Evolutionary conservation across 2,888 invertebrate genomes (phyloP).

Genomic region (Agonopterix arenella): DNA sequence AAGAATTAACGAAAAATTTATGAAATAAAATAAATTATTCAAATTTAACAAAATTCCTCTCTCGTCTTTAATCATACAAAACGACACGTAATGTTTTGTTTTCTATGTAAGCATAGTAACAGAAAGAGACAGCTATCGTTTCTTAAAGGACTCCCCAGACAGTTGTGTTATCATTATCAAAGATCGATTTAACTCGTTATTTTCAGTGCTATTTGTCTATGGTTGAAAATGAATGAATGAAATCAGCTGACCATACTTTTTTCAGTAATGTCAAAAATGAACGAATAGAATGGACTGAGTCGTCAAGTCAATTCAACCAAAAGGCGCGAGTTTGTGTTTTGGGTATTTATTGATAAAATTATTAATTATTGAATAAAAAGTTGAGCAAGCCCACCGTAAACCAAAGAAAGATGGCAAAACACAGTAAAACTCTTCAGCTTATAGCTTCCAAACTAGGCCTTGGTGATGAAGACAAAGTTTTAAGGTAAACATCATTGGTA

Average conservation of each 20-base stretch:
- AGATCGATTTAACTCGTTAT: too few relatives aligned
- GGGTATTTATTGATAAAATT: too few relatives aligned
- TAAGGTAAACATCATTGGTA: conserved; percentile 36
- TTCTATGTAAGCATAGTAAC: too few relatives aligned
- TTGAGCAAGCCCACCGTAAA: neutral
- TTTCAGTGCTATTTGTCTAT: conserved; percentile 2
- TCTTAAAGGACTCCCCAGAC: too few relatives aligned
- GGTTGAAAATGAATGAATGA: conserved; percentile 6
- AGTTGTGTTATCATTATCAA: too few relatives aligned
- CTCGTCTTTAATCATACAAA: too few relatives aligned
- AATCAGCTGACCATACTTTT: conserved; percentile 7
- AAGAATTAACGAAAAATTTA: too few relatives aligned
- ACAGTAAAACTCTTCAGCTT: conserved; percentile 48
- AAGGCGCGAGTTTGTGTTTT: neutral
- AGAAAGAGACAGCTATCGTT: too few relatives aligned
- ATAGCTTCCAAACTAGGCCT: conserved; percentile 58
- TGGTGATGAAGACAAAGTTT: conserved; percentile 50
- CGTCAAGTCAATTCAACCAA: neutral
- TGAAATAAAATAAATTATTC: too few relatives aligned
- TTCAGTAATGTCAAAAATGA: neutral
- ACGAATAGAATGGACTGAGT: neutral
- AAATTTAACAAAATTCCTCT: too few relatives aligned
- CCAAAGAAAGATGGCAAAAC: conserved; percentile 31
- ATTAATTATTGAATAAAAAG: too few relatives aligned
- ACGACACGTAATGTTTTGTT: too few relatives aligned